Evolutionary conservation across 2,888 invertebrate genomes (phyloP).

Genomic region (Mythimna impura): DNA sequence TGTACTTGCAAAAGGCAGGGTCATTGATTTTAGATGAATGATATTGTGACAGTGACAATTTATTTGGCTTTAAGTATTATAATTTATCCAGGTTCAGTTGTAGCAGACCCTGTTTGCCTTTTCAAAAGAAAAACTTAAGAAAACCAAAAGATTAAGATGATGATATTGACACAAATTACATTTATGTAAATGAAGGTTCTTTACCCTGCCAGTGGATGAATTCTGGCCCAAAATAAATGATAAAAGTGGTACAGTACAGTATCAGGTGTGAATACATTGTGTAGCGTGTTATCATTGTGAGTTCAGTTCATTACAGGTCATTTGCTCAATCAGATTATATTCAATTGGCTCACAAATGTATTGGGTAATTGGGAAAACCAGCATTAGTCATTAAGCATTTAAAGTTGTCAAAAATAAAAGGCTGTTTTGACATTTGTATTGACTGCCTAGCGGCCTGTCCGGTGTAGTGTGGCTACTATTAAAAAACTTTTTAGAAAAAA

Average conservation of each 20-base stretch:
- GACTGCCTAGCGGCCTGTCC: too few relatives aligned
- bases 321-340: conserved; percentile 24
- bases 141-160: too few relatives aligned
- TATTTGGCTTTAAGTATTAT: not conserved
- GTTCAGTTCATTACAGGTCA: not conserved
- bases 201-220: not conserved
- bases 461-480: too few relatives aligned
- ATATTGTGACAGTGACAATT: not conserved
- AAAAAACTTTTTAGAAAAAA: too few relatives aligned
- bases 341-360: conserved; percentile 17
- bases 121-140: not conserved
- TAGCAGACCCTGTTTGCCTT: not conserved
- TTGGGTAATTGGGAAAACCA: not conserved
- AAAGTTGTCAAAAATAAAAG: too few relatives aligned
- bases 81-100: not conserved
- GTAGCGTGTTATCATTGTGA: not conserved
- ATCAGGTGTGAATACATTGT: not conserved
- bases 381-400: not conserved
- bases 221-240: not conserved
- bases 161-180: not conserved
- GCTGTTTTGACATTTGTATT: too few relatives aligned
- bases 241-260: not conserved
- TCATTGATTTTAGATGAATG: not conserved
- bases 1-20: not conserved
- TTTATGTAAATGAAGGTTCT: not conserved